Percentiles rank a stretch among this genome's conserved stretches.
Evolutionary conservation across 2,888 invertebrate genomes (phyloP).

Genomic region (Ischnura elegans): DNA sequence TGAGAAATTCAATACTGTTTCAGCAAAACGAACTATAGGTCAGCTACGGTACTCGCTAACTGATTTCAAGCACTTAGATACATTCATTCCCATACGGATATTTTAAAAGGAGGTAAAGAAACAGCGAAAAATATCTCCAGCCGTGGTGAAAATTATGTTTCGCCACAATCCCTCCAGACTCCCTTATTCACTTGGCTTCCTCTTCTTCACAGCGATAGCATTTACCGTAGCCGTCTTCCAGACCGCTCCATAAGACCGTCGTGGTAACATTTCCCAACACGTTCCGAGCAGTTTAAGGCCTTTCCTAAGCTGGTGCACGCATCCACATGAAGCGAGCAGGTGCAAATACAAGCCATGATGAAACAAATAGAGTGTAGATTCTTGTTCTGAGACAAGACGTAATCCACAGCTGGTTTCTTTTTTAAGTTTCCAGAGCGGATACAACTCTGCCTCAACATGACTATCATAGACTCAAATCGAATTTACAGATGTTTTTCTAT

Average conservation of each 20-base stretch:
- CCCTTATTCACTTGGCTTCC: background rate
- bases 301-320: background rate
- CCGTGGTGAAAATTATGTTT: no score
- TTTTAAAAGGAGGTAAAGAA: no score
- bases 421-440: no score
- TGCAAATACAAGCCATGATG: background rate
- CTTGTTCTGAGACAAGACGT: background rate
- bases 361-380: background rate
- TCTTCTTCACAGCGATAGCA: background rate
- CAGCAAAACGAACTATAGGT: no score
- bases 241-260: background rate
- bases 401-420: background rate
- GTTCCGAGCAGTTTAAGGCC: conserved; percentile 9
- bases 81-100: no score
- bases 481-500: no score
- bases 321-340: background rate
- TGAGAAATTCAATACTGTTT: no score
- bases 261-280: background rate
- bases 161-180: background rate
- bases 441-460: no score
- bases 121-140: no score
- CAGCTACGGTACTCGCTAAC: no score
- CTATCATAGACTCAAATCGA: no score
- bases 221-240: background rate
- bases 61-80: no score